Percentiles rank a stretch among this genome's conserved stretches.
Conservation (phyloP, 2,113 vertebrate genomes). For the human region DNA sequence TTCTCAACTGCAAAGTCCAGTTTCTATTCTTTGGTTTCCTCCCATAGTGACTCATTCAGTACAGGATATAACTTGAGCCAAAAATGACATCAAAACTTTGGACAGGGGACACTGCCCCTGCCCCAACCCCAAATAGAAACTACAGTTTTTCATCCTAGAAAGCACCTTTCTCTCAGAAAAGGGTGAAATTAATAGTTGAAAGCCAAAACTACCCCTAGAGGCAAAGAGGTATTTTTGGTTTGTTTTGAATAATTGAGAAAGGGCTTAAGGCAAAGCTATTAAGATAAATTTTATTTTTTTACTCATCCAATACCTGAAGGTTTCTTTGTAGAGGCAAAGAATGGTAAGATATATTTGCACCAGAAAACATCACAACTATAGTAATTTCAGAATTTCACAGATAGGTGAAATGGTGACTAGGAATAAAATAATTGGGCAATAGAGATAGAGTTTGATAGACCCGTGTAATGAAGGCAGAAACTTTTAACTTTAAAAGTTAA, state of each 20-base stretch:
- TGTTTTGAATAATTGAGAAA: not conserved
- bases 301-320: not conserved
- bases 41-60: not conserved
- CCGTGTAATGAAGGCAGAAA: not conserved
- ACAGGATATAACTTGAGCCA: not conserved
- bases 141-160: not conserved
- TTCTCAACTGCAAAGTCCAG: not conserved
- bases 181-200: not conserved
- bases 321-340: not conserved
- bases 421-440: not conserved
- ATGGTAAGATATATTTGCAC: not conserved
- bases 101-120: not conserved
- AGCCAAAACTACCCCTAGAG: not conserved
- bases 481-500: not conserved
- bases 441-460: not conserved
- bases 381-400: not conserved
- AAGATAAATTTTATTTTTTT: not conserved
- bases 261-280: not conserved
- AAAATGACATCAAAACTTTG: not conserved
- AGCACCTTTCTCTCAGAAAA: not conserved
- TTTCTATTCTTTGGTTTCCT: conserved; percentile 5
- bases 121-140: not conserved
- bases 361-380: not conserved
- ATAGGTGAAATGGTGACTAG: not conserved
- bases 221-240: not conserved